phyloP scores from a whole-genome alignment of 37 sponge, comb jelly and placozoan species.

The Aplysina aerophoba region DNA sequence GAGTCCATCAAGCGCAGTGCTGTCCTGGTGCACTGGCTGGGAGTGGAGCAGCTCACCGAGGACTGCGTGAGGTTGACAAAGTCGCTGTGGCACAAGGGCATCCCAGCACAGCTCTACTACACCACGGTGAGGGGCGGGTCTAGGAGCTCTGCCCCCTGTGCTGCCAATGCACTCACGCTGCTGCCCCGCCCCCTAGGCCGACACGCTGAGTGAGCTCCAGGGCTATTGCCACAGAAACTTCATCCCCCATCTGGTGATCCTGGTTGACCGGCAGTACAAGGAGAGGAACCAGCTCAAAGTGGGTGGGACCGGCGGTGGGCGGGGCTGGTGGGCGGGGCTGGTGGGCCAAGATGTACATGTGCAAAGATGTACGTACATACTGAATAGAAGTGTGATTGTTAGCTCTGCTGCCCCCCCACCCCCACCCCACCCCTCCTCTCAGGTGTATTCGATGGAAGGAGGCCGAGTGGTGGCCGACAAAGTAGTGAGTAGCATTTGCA shows the following conservation, averaged over 20 bases:
- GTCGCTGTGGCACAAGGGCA: conserved; percentile 65
- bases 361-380: background rate
- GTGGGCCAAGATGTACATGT: background rate
- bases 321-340: background rate
- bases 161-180: background rate
- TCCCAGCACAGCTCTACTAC: conserved; percentile 70
- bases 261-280: conserved; percentile 53
- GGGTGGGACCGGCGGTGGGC: background rate
- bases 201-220: conserved; percentile 69
- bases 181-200: conserved; percentile 27
- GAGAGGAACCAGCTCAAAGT: conserved; percentile 53
- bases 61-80: conserved; percentile 61
- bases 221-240: conserved; percentile 55
- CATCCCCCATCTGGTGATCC: conserved; percentile 61
- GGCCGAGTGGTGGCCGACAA: too few species aligned
- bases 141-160: background rate
- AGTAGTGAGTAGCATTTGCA: too few species aligned
- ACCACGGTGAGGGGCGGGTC: conserved; percentile 18
- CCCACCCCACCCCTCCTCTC: too few species aligned
- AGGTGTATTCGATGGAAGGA: too few species aligned
- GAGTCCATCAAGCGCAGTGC: conserved; percentile 39
- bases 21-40: conserved; percentile 76
- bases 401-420: too few species aligned
- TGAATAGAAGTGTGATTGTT: too few species aligned
- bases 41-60: conserved; percentile 49